These are phyloP conservation scores for Atta cephalotes DNA, from an alignment of 1,140 invertebrate genomes.

Conservation along the genomic window DNA sequence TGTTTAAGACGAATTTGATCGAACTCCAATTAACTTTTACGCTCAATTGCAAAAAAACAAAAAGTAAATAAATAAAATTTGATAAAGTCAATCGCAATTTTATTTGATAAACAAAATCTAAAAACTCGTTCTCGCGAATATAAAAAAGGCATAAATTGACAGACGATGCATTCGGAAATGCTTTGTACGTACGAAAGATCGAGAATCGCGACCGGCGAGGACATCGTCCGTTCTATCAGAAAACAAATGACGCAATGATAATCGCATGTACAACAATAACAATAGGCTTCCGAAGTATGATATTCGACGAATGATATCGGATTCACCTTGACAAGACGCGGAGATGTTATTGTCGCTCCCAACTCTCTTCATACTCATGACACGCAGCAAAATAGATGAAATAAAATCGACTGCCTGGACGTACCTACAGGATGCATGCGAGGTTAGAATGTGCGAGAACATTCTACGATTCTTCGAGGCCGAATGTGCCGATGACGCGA, in stretches of 20 bases:
- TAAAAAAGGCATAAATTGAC: neutral
- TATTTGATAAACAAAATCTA: neutral
- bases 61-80: no score
- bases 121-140: neutral
- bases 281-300: neutral
- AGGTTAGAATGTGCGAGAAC: neutral
- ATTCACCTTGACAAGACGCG: slow-evolving; percentile 4
- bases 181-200: neutral
- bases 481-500: no score
- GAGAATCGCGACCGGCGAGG: neutral
- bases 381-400: neutral
- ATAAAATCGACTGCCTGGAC: neutral
- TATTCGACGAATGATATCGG: neutral
- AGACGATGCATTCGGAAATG: neutral
- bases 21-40: no score
- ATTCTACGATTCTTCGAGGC: neutral
- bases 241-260: slow-evolving; percentile 25
- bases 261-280: neutral
- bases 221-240: neutral
- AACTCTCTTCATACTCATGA: neutral
- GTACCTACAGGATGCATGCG: neutral
- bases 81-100: neutral
- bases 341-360: neutral
- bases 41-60: no score
- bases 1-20: no score